Percentiles rank a stretch among this genome's conserved stretches.
Evolutionary conservation across 2,113 vertebrate species (phyloP).

Genomic region (Mustela lutreola): DNA sequence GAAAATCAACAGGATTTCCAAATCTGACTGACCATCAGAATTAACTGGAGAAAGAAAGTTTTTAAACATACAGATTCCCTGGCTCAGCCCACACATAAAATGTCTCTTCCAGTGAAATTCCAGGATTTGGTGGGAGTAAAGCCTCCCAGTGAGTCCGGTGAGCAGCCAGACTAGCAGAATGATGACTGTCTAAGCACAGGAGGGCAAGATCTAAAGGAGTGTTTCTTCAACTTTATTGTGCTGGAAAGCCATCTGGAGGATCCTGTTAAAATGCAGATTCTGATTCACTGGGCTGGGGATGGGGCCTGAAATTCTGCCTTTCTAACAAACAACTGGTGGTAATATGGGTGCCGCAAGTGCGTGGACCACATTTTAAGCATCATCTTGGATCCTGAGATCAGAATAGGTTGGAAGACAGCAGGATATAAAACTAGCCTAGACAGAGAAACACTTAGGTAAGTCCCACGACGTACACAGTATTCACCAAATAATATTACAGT

Average conservation of each 20-base stretch:
- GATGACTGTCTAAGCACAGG: not conserved
- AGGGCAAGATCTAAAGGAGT: not conserved
- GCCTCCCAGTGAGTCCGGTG: not conserved
- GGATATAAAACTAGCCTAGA: not conserved
- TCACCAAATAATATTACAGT: not conserved
- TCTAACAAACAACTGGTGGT: not conserved
- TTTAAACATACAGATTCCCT: not conserved
- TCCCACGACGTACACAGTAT: not conserved
- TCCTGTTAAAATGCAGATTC: slow-evolving; percentile 20
- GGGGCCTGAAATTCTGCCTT: not conserved
- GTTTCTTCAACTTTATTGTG: not conserved
- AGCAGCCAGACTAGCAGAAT: not conserved
- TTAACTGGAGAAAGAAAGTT: not conserved
- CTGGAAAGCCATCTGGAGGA: not conserved
- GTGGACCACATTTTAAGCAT: not conserved
- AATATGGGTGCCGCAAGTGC: not conserved
- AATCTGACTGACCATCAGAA: not conserved
- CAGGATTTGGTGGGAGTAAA: not conserved
- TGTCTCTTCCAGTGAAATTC: not conserved
- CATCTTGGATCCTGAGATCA: not conserved
- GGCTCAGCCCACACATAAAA: not conserved
- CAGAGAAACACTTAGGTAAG: not conserved
- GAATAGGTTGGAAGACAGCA: not conserved
- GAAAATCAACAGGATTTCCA: not conserved
- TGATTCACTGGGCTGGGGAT: not conserved